phyloP scores from a whole-genome alignment of 2,113 vertebrate species.

The Centropristis striata region DNA sequence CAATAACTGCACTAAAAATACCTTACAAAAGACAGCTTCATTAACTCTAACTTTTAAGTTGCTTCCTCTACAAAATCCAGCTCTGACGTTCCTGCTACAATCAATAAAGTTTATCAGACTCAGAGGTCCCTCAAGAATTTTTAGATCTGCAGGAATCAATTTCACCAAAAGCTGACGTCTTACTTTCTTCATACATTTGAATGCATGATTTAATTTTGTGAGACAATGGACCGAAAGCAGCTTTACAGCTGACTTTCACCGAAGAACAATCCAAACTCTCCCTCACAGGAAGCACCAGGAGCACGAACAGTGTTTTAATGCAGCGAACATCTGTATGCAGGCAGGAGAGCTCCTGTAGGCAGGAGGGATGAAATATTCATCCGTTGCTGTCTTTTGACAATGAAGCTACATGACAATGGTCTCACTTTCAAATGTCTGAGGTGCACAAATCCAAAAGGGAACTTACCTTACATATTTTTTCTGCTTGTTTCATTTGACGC shows the following conservation, averaged over 20 bases:
- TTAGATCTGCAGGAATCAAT: not conserved
- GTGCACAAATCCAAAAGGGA: slow-evolving; percentile 70
- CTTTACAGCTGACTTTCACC: not conserved
- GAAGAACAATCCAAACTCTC: not conserved
- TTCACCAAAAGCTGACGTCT: not conserved
- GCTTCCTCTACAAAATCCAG: not conserved
- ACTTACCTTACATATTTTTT: slow-evolving; percentile 73
- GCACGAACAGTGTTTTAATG: slow-evolving; percentile 49
- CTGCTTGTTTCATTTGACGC: slow-evolving; percentile 68
- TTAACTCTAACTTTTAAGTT: too few species aligned
- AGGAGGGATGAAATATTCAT: slow-evolving; percentile 83
- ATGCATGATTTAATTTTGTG: not conserved
- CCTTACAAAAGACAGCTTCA: too few species aligned
- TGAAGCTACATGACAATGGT: slow-evolving; percentile 77
- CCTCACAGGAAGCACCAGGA: not conserved
- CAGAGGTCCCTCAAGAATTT: not conserved
- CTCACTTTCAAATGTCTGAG: slow-evolving; percentile 77
- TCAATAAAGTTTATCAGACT: not conserved
- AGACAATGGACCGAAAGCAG: not conserved
- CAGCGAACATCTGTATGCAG: slow-evolving; percentile 75
- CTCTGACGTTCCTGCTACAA: not conserved
- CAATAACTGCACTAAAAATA: too few species aligned
- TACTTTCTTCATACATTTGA: not conserved
- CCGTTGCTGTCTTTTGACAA: slow-evolving; percentile 76
- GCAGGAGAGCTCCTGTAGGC: slow-evolving; percentile 33